A percentile compares a stretch with the other conserved stretches of the same genome.
These are phyloP conservation scores for Drosophila greeni DNA, from an alignment of 2,888 invertebrate species.

Conservation along the genomic window DNA sequence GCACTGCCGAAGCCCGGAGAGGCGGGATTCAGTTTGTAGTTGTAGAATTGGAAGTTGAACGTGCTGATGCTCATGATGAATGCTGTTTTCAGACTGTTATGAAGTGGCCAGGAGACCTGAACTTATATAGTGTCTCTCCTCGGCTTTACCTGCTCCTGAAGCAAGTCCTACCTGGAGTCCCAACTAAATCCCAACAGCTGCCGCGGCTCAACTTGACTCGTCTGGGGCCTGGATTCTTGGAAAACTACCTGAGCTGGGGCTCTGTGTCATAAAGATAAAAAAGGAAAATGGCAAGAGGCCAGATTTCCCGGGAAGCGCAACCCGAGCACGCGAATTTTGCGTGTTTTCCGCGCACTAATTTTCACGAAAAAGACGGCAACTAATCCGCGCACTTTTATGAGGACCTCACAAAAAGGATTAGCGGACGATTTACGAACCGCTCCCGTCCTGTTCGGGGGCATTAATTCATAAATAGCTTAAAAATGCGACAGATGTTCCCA, in stretches of 20 bases:
- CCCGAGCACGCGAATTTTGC: constrained; percentile 63
- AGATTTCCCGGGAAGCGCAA: constrained; percentile 46
- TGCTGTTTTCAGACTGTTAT: constrained; percentile 33
- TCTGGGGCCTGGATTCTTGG: constrained; percentile 4
- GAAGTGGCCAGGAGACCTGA: not conserved
- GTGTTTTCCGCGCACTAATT: constrained; percentile 65
- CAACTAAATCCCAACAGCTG: not conserved
- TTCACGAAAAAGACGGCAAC: constrained; percentile 35
- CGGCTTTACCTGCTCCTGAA: constrained; percentile 20
- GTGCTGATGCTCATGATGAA: constrained; percentile 64
- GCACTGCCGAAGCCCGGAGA: constrained; percentile 35
- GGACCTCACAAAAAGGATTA: constrained; percentile 58
- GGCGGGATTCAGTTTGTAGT: constrained; percentile 52
- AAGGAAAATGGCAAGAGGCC: constrained; percentile 16
- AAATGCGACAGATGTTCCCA: constrained; percentile 55
- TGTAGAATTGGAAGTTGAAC: constrained; percentile 67
- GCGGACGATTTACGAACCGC: constrained; percentile 45
- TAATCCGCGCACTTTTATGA: constrained; percentile 42
- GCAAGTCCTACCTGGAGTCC: constrained; percentile 18
- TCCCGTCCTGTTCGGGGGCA: constrained; percentile 25
- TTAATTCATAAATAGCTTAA: constrained; percentile 69
- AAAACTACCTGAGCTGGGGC: constrained; percentile 39
- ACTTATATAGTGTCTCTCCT: constrained; percentile 26
- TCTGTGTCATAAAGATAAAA: constrained; percentile 7
- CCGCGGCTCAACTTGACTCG: constrained; percentile 47